These are phyloP conservation scores for Carettochelys insculpta DNA, from an alignment of 2,113 vertebrate species.

Conservation along the genomic window DNA sequence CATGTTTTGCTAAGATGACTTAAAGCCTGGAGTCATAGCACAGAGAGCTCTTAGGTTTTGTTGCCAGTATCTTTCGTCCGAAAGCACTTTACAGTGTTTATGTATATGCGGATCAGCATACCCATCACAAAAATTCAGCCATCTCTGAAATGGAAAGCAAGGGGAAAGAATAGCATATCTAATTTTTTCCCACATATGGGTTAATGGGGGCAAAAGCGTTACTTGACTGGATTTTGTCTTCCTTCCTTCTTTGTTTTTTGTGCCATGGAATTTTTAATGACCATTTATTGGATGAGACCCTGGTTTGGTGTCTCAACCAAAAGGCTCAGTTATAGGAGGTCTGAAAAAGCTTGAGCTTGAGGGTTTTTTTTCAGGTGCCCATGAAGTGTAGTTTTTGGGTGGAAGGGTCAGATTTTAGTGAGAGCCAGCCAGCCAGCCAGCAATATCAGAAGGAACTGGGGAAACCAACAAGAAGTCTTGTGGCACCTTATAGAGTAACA, in stretches of 20 bases:
- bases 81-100: neutral
- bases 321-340: neutral
- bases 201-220: neutral
- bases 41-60: neutral
- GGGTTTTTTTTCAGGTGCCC: neutral
- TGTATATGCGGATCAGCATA: neutral
- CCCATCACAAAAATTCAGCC: neutral
- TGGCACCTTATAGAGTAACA: too few species aligned
- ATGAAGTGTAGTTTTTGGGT: neutral
- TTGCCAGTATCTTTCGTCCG: neutral
- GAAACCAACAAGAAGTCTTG: too few species aligned
- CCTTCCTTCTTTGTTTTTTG: neutral
- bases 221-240: neutral
- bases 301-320: neutral
- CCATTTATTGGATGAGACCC: neutral
- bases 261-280: neutral
- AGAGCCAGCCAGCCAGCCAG: neutral
- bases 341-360: neutral
- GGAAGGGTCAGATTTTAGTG: neutral
- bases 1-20: neutral
- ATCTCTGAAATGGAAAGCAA: neutral
- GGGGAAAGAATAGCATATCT: neutral
- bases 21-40: neutral
- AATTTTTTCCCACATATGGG: neutral
- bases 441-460: neutral